Evolutionary conservation across 2,888 invertebrate genomes (phyloP), one percentile per base, ranked within the genome.

Genomic region (Elmis aenea): DNA sequence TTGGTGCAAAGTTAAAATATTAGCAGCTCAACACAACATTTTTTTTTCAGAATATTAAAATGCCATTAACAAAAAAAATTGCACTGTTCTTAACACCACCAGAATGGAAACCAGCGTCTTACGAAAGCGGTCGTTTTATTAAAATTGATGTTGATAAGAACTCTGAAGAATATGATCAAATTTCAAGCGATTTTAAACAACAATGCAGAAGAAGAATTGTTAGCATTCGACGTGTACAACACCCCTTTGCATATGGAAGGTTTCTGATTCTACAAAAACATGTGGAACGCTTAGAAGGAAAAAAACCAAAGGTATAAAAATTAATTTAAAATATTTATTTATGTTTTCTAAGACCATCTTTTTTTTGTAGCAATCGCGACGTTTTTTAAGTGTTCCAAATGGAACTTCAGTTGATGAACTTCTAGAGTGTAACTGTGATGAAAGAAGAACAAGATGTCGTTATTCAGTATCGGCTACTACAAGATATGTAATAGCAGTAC

Each of bases 241-340:
- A 46, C 33, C 44, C 44, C 1, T 42, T 39, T 29, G 44, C 44
- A 2, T 46, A 33, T 29, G 37, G 33, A 3, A 29, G 41, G 20
- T 46, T 26, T 22, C 5, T 26, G 12, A 9, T 37, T 5, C 16
- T 35, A 16, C 21, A 36, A 13, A 28, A 39, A 13, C 33, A 39
- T 11, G n/a, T 18, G 8, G 8, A 18, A 18, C 5, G 8, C 5
- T 6, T n/a, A n/a, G n/a, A n/a, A n/a, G n/a, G n/a, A n/a, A n/a
- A n/a, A n/a, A n/a, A n/a, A n/a, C n/a, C n/a, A n/a, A n/a, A n/a
- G n/a, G n/a, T n/a, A n/a, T n/a, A n/a, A n/a, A n/a, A n/a, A n/a
- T n/a, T n/a, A n/a, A n/a, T n/a, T n/a, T n/a, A n/a, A n/a, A n/a
- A n/a, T n/a, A n/a, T n/a, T n/a, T n/a, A n/a, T n/a, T n/a, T n/a